Percentiles rank a stretch among this genome's conserved stretches.
Evolutionary conservation across 2,797 vertebrate species (phyloP).

Genomic region (Alosa sapidissima): DNA sequence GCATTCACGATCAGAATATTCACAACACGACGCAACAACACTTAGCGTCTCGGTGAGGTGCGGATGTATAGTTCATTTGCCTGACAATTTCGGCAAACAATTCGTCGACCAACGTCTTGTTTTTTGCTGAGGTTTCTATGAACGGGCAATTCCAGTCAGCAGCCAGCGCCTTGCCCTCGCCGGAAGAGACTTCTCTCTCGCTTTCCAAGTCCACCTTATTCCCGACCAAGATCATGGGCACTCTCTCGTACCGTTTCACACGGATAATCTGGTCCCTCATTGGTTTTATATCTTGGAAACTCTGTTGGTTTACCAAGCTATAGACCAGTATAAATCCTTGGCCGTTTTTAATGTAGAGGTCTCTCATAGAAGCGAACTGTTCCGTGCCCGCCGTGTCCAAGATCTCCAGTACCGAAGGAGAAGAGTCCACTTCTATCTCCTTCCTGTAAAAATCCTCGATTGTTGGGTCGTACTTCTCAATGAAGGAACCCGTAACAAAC

Average conservation of each 20-base stretch:
- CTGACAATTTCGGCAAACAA: conserved; percentile 93
- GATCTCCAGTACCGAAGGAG: conserved; percentile 93
- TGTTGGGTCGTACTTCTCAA: conserved; percentile 93
- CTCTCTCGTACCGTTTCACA: conserved; percentile 91
- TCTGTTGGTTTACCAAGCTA: conserved; percentile 93
- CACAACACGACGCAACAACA: conserved; percentile 88
- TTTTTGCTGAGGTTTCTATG: conserved; percentile 95
- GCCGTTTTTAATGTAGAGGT: conserved; percentile 93
- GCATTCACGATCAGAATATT: conserved; percentile 34
- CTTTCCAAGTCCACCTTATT: conserved; percentile 96
- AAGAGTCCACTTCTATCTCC: conserved; percentile 94
- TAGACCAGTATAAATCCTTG: conserved; percentile 91
- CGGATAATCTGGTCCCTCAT: conserved; percentile 96
- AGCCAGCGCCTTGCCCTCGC: conserved; percentile 91
- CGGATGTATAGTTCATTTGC: conserved; percentile 94
- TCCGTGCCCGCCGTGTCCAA: conserved; percentile 92
- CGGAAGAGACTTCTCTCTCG: conserved; percentile 89
- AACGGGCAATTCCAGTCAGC: conserved; percentile 97
- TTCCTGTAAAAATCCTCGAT: conserved; percentile 95
- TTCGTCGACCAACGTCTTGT: conserved; percentile 93
- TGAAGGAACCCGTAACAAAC: conserved; percentile 92
- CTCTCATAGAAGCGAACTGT: conserved; percentile 93
- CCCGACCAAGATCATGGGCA: conserved; percentile 96
- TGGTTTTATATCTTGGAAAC: conserved; percentile 94
- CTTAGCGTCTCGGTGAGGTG: conserved; percentile 85